A percentile compares a stretch with the other conserved stretches of the same genome.
phyloP scores from a whole-genome alignment of 2,888 invertebrate species.

The Cetonia aurata region DNA sequence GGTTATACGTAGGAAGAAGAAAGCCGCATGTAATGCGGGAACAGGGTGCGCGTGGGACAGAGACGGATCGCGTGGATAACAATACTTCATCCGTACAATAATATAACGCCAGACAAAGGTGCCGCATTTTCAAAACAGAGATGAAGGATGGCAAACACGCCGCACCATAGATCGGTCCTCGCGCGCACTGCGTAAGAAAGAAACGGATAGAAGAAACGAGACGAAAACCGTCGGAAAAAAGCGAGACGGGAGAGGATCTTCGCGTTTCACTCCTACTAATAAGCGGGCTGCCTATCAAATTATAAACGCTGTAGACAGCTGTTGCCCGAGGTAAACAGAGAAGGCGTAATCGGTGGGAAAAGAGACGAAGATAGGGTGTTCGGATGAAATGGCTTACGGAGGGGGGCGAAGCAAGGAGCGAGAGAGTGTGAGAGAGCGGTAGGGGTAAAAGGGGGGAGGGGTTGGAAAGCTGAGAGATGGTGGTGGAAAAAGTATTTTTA shows the following conservation, averaged over 20 bases:
- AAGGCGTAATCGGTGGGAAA: constrained; percentile 31
- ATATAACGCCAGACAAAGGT: constrained; percentile 38
- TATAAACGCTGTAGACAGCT: constrained; percentile 37
- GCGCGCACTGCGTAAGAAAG: constrained; percentile 13
- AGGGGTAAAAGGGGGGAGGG: constrained; percentile 7
- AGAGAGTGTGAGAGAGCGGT: constrained; percentile 12
- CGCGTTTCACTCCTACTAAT: constrained; percentile 37
- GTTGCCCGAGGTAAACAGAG: constrained; percentile 38
- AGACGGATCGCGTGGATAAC: constrained; percentile 25
- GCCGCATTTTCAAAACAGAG: constrained; percentile 31
- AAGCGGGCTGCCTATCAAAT: constrained; percentile 38
- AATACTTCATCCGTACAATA: constrained; percentile 37
- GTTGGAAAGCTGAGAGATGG: constrained; percentile 4
- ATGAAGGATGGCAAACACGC: constrained; percentile 31
- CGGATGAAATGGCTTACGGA: constrained; percentile 36
- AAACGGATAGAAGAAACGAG: constrained; percentile 22
- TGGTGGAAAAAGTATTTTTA: constrained; percentile 40
- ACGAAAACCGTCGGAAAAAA: not conserved
- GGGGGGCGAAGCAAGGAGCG: constrained; percentile 4
- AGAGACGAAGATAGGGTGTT: constrained; percentile 29
- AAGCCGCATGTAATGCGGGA: not conserved
- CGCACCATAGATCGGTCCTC: constrained; percentile 14
- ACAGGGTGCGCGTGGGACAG: not conserved
- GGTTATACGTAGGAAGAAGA: not conserved
- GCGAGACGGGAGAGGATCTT: constrained; percentile 6